phyloP scores from a whole-genome alignment of 2,888 invertebrate species.

The Ametastegia equiseti region DNA sequence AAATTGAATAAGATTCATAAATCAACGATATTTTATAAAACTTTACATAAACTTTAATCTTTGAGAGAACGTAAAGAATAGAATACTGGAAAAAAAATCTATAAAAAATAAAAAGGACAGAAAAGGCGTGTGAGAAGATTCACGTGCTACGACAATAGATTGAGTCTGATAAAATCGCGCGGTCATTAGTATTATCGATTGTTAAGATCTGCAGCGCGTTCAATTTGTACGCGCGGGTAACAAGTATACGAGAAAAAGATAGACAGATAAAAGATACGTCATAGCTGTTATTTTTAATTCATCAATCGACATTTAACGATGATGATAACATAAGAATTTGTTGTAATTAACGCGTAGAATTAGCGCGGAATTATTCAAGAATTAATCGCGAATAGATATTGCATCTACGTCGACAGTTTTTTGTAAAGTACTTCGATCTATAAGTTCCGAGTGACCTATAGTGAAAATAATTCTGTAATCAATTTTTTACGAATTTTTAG shows the following conservation, averaged over 20 bases:
- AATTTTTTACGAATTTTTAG: too few relatives aligned
- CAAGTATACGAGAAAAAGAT: constrained; percentile 16
- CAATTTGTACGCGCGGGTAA: background rate
- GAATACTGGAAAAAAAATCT: background rate
- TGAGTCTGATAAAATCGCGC: constrained; percentile 13
- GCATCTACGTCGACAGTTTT: too few relatives aligned
- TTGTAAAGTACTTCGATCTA: too few relatives aligned
- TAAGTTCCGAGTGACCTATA: too few relatives aligned
- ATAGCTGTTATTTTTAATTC: background rate
- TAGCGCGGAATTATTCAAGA: too few relatives aligned
- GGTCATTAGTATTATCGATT: constrained; percentile 28
- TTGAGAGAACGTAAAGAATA: background rate
- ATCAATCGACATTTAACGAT: background rate
- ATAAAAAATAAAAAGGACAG: background rate
- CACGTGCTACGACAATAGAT: background rate
- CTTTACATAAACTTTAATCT: too few relatives aligned
- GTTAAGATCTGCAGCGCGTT: constrained; percentile 5
- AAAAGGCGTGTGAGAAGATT: background rate
- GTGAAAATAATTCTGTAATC: too few relatives aligned
- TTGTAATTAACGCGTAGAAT: background rate
- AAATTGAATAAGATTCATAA: too few relatives aligned
- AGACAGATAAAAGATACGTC: constrained; percentile 5
- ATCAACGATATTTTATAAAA: too few relatives aligned
- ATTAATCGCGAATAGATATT: too few relatives aligned
- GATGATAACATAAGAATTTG: too few relatives aligned